A percentile compares a stretch with the other conserved stretches of the same genome.
These are phyloP conservation scores for Drosophila arawakana DNA, from an alignment of 1,140 invertebrate genomes.

Conservation along the genomic window DNA sequence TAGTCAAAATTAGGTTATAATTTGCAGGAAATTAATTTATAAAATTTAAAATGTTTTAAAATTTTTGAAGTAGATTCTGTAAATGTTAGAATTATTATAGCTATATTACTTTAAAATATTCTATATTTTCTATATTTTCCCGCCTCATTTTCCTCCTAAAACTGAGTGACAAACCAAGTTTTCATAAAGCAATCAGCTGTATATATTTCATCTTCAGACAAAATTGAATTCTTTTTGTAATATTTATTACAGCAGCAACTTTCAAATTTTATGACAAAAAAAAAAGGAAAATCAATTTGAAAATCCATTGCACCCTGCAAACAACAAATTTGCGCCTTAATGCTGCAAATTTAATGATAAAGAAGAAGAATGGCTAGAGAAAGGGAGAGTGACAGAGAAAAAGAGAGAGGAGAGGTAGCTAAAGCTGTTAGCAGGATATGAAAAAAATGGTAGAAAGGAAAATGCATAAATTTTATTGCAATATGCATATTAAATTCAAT, in stretches of 20 bases:
- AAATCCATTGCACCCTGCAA: slow-evolving; percentile 33
- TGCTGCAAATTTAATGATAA: slow-evolving; percentile 62
- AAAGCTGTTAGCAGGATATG: slow-evolving; percentile 22
- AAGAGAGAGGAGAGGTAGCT: not conserved
- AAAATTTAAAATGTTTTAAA: not conserved
- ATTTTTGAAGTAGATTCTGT: slow-evolving; percentile 1
- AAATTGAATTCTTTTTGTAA: not conserved
- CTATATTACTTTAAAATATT: too few species aligned
- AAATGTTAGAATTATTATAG: too few species aligned
- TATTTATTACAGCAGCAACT: slow-evolving; percentile 1
- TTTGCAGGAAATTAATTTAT: not conserved
- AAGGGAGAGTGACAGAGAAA: not conserved
- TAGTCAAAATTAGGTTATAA: not conserved
- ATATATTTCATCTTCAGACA: too few species aligned
- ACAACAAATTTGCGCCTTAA: slow-evolving; percentile 42
- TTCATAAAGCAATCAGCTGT: too few species aligned
- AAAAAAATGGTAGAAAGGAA: slow-evolving; percentile 26
- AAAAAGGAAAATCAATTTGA: slow-evolving; percentile 36
- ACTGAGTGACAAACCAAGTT: not conserved
- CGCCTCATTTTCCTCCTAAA: not conserved
- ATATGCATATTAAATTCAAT: slow-evolving; percentile 83
- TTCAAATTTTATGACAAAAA: slow-evolving; percentile 22
- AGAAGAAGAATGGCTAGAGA: slow-evolving; percentile 1
- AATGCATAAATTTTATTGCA: slow-evolving; percentile 70
- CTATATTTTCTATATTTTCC: too few species aligned